A percentile compares a stretch with the other conserved stretches of the same genome.
Conservation (phyloP, 2,113 vertebrate species). For the Dipodomys spectabilis region DNA sequence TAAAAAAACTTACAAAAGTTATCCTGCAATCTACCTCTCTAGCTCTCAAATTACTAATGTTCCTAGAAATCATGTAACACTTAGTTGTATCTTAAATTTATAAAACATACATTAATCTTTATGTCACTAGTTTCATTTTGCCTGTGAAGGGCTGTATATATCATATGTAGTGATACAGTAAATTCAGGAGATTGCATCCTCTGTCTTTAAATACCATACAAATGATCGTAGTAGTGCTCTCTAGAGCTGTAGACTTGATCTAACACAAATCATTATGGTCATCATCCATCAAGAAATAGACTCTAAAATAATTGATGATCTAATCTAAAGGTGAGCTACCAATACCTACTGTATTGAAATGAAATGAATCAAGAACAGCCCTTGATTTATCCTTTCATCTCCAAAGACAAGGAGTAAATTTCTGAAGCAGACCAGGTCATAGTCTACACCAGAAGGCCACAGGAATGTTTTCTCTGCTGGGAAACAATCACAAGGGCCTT, state of each 20-base stretch:
- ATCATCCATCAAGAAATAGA: not conserved
- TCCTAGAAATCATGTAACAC: constrained; percentile 12
- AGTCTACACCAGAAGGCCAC: too few species aligned
- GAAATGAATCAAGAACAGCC: not conserved
- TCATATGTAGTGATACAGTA: not conserved
- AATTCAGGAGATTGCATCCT: not conserved
- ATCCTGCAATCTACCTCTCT: not conserved
- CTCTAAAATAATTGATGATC: not conserved
- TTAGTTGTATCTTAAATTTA: not conserved
- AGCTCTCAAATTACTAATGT: not conserved
- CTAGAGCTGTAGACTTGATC: not conserved
- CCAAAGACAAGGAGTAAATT: too few species aligned
- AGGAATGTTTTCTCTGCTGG: too few species aligned
- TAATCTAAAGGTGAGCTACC: not conserved
- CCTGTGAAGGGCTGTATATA: not conserved
- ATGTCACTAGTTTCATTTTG: not conserved
- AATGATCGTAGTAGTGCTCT: not conserved
- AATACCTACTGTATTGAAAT: not conserved
- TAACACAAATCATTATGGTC: not conserved
- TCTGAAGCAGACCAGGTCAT: too few species aligned
- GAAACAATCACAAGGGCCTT: too few species aligned
- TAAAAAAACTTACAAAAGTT: constrained; percentile 1
- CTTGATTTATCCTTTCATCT: too few species aligned
- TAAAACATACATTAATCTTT: not conserved
- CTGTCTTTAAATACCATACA: not conserved